These are phyloP conservation scores for Dione juno DNA, from an alignment of 2,888 invertebrate species.

Conservation along the genomic window DNA sequence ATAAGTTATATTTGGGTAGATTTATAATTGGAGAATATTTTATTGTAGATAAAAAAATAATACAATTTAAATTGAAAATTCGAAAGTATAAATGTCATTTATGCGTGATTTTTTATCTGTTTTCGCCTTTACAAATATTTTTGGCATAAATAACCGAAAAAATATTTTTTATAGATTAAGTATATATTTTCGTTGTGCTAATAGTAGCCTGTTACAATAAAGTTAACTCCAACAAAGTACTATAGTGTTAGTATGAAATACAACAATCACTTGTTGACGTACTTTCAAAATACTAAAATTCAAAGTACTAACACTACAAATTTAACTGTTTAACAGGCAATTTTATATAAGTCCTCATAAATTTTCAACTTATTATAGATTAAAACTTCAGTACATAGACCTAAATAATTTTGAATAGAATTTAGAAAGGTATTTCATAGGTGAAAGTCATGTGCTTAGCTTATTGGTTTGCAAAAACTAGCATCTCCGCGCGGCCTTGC, in stretches of 20 bases:
- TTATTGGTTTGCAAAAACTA: constrained; percentile 75
- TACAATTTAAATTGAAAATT: too few species aligned
- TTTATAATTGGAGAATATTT: too few species aligned
- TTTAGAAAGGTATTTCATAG: constrained; percentile 80
- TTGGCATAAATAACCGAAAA: neutral
- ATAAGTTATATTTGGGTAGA: too few species aligned
- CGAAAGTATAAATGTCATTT: too few species aligned
- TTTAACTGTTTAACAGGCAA: neutral
- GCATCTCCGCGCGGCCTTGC: constrained; percentile 80
- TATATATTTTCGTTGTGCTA: too few species aligned
- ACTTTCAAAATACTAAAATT: constrained; percentile 33
- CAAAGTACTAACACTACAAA: neutral
- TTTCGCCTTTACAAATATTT: neutral
- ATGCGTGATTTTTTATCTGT: neutral
- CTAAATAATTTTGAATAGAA: constrained; percentile 55
- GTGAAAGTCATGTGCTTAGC: constrained; percentile 81
- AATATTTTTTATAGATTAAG: neutral
- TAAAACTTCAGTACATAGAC: constrained; percentile 38
- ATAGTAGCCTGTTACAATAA: too few species aligned
- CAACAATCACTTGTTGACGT: neutral
- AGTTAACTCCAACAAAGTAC: neutral
- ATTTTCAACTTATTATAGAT: neutral
- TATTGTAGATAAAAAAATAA: too few species aligned
- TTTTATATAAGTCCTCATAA: constrained; percentile 15
- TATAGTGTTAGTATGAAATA: too few species aligned